phyloP scores from a whole-genome alignment of 2,888 invertebrate species.

The Temnothorax unifasciatus region DNA sequence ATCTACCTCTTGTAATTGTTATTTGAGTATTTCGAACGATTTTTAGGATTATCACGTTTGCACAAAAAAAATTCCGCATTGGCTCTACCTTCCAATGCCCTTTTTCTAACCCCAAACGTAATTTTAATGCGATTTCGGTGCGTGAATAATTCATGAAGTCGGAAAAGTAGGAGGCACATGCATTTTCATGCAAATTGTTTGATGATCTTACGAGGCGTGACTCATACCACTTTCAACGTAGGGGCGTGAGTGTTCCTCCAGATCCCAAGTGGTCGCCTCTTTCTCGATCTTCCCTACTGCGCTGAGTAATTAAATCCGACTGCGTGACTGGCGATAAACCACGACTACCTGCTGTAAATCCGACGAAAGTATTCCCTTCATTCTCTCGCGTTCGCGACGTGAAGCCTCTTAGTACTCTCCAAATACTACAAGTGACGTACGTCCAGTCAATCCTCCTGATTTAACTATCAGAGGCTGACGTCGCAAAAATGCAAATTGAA shows the following conservation, averaged over 20 bases:
- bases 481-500: conserved; percentile 26
- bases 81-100: neutral
- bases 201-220: conserved; percentile 60
- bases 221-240: conserved; percentile 53
- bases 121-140: conserved; percentile 65
- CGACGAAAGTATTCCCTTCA: conserved; percentile 54
- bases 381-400: conserved; percentile 44
- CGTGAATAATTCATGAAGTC: conserved; percentile 66
- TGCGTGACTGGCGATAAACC: conserved; percentile 52
- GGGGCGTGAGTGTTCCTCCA: conserved; percentile 50
- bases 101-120: conserved; percentile 51
- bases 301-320: conserved; percentile 60
- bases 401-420: conserved; percentile 6
- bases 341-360: conserved; percentile 48
- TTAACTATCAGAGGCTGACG: conserved; percentile 14
- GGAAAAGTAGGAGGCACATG: conserved; percentile 59
- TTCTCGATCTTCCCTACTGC: conserved; percentile 44
- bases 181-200: conserved; percentile 70
- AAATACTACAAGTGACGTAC: conserved; percentile 23
- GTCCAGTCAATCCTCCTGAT: conserved; percentile 15
- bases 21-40: neutral
- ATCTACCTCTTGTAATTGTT: neutral
- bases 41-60: conserved; percentile 2
- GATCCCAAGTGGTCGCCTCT: conserved; percentile 42
- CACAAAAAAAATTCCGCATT: conserved; percentile 26